phyloP scores from a whole-genome alignment of 2,113 vertebrate genomes.

The Upupa epops region DNA sequence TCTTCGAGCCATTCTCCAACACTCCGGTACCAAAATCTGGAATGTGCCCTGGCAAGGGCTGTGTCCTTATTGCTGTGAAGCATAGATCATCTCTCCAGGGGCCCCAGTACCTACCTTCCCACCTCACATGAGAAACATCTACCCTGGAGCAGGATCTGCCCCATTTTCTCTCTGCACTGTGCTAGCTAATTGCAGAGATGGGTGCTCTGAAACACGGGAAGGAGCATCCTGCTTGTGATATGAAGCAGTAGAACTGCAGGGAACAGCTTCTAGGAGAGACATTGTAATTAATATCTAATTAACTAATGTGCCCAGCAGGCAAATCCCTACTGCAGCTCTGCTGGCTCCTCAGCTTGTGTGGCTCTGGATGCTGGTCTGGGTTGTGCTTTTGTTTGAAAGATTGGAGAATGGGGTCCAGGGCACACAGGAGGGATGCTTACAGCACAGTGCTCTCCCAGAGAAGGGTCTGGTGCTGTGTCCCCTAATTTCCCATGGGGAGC shows the following conservation, averaged over 20 bases:
- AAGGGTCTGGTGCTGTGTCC: neutral
- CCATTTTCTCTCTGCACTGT: neutral
- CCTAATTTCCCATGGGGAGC: neutral
- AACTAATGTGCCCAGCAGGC: neutral
- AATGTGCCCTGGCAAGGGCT: neutral
- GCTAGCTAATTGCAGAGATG: neutral
- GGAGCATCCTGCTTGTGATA: neutral
- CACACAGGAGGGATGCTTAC: neutral
- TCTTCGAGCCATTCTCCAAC: no score
- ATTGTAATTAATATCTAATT: neutral
- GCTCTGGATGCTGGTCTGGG: neutral
- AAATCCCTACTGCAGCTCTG: neutral
- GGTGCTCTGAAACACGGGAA: neutral
- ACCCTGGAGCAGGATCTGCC: neutral
- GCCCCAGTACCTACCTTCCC: neutral
- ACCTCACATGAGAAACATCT: neutral
- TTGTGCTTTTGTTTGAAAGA: neutral
- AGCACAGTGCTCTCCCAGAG: neutral
- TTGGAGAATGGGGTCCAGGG: rapidly evolving
- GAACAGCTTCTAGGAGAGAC: neutral
- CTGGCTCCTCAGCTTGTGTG: neutral
- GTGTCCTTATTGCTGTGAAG: neutral
- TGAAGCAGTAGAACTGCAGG: neutral
- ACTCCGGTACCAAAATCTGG: neutral
- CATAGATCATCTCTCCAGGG: neutral